Percentiles rank a stretch among this genome's conserved stretches.
Evolutionary conservation across 2,797 vertebrate species (phyloP).

Genomic region (Hydrocynus forskahlii): DNA sequence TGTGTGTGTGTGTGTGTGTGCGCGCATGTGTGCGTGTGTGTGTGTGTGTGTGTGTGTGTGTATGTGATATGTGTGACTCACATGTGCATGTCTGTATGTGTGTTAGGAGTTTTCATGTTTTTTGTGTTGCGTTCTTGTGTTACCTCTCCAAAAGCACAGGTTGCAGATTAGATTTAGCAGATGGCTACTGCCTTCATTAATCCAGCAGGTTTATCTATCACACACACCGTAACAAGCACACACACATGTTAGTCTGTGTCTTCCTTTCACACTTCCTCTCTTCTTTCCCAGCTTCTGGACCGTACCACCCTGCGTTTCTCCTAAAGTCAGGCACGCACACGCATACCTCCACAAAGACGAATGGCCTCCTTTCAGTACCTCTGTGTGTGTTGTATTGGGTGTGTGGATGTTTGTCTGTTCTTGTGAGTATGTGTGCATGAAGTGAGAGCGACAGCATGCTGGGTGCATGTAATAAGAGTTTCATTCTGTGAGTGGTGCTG

Average conservation of each 20-base stretch:
- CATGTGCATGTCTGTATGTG: slow-evolving; percentile 28
- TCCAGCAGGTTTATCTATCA: slow-evolving; percentile 52
- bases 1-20: slow-evolving; percentile 35
- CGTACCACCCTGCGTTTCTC: not conserved
- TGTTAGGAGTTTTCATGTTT: slow-evolving; percentile 41
- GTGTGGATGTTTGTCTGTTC: slow-evolving; percentile 19
- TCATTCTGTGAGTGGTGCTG: slow-evolving; percentile 14
- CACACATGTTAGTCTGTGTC: slow-evolving; percentile 15
- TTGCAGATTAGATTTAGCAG: slow-evolving; percentile 79
- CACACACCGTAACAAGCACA: slow-evolving; percentile 22
- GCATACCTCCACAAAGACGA: not conserved
- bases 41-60: slow-evolving; percentile 44
- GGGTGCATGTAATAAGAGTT: slow-evolving; percentile 14
- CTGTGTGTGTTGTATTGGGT: not conserved
- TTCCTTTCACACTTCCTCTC: slow-evolving; percentile 15
- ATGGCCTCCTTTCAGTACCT: slow-evolving; percentile 31
- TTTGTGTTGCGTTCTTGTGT: slow-evolving; percentile 62
- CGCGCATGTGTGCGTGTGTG: slow-evolving; percentile 4
- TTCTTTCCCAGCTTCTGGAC: not conserved
- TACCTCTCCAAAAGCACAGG: slow-evolving; percentile 78
- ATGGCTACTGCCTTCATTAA: slow-evolving; percentile 67
- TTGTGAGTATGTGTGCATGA: not conserved
- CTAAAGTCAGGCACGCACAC: not conserved
- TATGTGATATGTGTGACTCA: slow-evolving; percentile 2
- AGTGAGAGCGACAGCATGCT: not conserved